phyloP scores from a whole-genome alignment of 1,140 invertebrate genomes.

The Chironomus tepperi region DNA sequence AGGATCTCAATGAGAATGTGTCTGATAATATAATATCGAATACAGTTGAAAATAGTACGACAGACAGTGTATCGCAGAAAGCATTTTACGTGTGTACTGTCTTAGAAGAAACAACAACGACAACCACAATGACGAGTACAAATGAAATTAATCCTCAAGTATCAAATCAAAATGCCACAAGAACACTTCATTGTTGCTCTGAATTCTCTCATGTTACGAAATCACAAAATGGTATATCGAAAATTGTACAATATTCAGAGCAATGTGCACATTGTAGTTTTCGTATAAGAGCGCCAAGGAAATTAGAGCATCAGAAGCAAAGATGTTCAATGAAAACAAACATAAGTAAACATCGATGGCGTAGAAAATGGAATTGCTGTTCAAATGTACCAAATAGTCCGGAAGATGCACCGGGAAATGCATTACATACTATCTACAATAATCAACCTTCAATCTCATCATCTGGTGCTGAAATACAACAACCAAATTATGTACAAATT shows the following conservation, averaged over 20 bases:
- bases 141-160: background rate
- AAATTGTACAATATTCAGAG: constrained; percentile 34
- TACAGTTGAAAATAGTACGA: constrained; percentile 34
- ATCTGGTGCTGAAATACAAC: constrained; percentile 25
- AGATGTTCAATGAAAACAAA: constrained; percentile 35
- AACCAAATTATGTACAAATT: constrained; percentile 12
- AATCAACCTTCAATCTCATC: constrained; percentile 23
- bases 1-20: constrained; percentile 16
- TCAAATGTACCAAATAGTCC: constrained; percentile 47
- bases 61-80: constrained; percentile 28
- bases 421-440: constrained; percentile 27
- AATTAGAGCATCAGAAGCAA: constrained; percentile 27
- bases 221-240: background rate
- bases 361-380: constrained; percentile 48
- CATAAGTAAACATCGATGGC: constrained; percentile 39
- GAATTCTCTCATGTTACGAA: constrained; percentile 22
- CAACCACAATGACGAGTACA: background rate
- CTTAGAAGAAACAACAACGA: constrained; percentile 31
- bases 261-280: constrained; percentile 39
- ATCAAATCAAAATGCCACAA: constrained; percentile 26
- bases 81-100: constrained; percentile 37
- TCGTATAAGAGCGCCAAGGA: constrained; percentile 28
- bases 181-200: constrained; percentile 36
- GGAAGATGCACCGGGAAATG: constrained; percentile 37
- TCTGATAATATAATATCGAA: background rate